Evolutionary conservation across 2,113 vertebrate species (phyloP).

Genomic region (Ceyx margarethae): DNA sequence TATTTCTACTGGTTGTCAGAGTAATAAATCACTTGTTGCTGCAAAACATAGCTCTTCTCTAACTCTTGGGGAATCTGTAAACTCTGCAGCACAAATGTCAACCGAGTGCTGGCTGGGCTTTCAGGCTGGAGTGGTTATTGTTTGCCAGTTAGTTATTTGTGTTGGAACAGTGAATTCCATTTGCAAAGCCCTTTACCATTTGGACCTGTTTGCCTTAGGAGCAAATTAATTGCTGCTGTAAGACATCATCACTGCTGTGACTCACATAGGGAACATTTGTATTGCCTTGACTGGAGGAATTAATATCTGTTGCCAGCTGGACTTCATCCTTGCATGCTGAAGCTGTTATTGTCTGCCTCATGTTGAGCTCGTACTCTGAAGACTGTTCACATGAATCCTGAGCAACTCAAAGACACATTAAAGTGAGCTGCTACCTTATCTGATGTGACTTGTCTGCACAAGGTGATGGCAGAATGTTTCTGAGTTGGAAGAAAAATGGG

Average conservation of each 20-base stretch:
- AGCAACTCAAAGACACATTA: neutral
- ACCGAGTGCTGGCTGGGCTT: neutral
- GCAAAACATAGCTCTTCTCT: conserved; percentile 44
- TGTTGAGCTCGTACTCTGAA: neutral
- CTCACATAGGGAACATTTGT: neutral
- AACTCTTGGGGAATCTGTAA: conserved; percentile 29
- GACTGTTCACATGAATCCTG: neutral
- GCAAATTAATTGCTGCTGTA: conserved; percentile 43
- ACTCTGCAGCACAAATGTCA: conserved; percentile 52
- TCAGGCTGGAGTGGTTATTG: conserved; percentile 1
- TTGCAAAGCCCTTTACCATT: conserved; percentile 3
- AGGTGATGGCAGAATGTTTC: neutral
- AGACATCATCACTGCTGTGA: neutral
- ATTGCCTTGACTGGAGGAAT: neutral
- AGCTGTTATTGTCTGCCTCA: neutral
- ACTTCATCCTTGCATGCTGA: neutral
- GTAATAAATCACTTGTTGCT: conserved; percentile 60
- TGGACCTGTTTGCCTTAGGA: neutral
- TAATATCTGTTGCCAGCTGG: conserved; percentile 13
- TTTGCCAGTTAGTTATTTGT: conserved; percentile 45
- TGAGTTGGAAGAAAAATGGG: neutral
- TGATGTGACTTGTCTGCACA: neutral
- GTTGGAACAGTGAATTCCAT: conserved; percentile 38
- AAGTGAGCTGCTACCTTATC: neutral
- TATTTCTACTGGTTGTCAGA: conserved; percentile 57